Percentiles rank a stretch among this genome's conserved stretches.
These are phyloP conservation scores for Mus minutoides DNA, from an alignment of 2,797 vertebrate species.

Conservation along the genomic window DNA sequence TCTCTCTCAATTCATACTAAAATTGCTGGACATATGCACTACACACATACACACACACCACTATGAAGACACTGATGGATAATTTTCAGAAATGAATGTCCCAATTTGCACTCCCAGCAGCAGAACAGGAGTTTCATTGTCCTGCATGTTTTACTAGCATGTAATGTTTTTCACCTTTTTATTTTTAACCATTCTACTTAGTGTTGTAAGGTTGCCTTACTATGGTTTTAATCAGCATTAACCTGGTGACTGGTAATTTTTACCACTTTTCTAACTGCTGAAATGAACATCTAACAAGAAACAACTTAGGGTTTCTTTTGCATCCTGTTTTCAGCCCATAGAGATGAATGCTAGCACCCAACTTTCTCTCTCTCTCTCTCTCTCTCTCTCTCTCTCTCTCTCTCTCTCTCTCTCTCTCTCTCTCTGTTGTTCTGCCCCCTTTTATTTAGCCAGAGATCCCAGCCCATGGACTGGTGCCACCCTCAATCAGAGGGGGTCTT, in stretches of 20 bases:
- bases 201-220: neutral
- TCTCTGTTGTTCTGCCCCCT: too few species aligned
- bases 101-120: neutral
- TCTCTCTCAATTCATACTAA: too few species aligned
- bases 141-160: neutral
- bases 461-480: neutral
- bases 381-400: too few species aligned
- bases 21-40: too few species aligned
- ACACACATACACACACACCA: neutral
- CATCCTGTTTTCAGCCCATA: neutral
- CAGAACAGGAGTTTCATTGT: neutral
- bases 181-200: neutral
- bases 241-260: conserved; percentile 15
- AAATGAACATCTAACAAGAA: neutral
- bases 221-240: conserved; percentile 21
- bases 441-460: neutral
- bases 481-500: neutral
- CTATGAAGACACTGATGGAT: neutral
- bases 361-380: neutral
- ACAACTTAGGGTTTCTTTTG: neutral
- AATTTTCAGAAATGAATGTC: conserved; percentile 39
- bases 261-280: neutral
- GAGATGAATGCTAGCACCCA: neutral
- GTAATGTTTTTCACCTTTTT: neutral
- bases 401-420: too few species aligned